These are phyloP conservation scores for Cyprinodon variegatus DNA, from an alignment of 2,113 vertebrate species.

Conservation along the genomic window DNA sequence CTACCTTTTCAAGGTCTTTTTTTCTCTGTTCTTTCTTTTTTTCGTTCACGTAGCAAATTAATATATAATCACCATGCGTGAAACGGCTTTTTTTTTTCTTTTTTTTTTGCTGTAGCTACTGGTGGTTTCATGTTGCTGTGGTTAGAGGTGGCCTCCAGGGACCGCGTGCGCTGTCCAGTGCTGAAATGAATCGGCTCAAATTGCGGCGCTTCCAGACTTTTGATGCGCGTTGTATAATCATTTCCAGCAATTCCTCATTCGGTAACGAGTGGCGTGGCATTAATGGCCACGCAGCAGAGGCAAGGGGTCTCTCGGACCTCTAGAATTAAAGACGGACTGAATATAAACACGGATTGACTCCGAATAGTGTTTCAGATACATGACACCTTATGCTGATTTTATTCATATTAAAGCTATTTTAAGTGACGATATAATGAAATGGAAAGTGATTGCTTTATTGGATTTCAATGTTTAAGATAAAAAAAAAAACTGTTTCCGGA, in stretches of 20 bases:
- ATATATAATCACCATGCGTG: not conserved
- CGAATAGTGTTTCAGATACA: conserved; percentile 31
- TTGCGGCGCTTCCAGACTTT: conserved; percentile 42
- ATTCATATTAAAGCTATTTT: conserved; percentile 8
- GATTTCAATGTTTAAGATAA: not conserved
- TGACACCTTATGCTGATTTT: conserved; percentile 19
- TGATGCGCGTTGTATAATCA: conserved; percentile 26
- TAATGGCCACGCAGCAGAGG: conserved; percentile 35
- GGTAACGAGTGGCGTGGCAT: conserved; percentile 4
- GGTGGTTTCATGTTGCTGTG: conserved; percentile 35
- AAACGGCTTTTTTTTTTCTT: not conserved
- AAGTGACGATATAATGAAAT: conserved; percentile 13
- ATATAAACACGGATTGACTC: conserved; percentile 55
- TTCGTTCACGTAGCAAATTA: conserved; percentile 34
- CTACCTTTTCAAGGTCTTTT: conserved; percentile 5
- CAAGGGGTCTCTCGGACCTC: conserved; percentile 29
- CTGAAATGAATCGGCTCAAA: conserved; percentile 56
- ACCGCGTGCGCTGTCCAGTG: conserved; percentile 61
- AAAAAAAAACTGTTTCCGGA: not conserved
- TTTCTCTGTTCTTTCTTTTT: no score
- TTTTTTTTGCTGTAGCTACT: not conserved
- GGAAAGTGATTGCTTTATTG: not conserved
- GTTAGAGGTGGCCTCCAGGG: conserved; percentile 48
- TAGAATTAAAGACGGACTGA: conserved; percentile 41
- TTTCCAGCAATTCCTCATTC: conserved; percentile 48